Conservation (phyloP, 2,797 vertebrate genomes). For the Pelochelys cantorii region DNA sequence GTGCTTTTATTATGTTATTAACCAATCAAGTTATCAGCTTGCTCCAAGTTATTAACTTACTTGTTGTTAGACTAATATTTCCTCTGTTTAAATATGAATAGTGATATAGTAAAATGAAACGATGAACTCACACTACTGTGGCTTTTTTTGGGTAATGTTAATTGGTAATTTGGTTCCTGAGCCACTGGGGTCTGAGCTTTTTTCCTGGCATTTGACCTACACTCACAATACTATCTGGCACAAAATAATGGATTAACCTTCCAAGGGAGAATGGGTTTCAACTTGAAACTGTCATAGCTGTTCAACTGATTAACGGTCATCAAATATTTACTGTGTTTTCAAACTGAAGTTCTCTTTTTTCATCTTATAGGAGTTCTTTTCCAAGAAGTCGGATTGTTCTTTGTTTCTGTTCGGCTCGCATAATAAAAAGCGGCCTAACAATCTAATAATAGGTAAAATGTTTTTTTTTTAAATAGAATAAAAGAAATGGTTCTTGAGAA, state of each 20-base stretch:
- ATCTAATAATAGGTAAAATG: constrained; percentile 91
- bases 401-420: constrained; percentile 97
- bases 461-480: background rate
- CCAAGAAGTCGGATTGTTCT: constrained; percentile 95
- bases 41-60: background rate
- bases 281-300: background rate
- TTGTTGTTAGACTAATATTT: background rate
- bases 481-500: background rate
- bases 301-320: background rate
- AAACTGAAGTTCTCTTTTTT: constrained; percentile 7
- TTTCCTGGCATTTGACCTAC: no score
- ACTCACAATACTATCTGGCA: background rate
- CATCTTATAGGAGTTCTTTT: constrained; percentile 93
- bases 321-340: background rate
- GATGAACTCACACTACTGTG: background rate
- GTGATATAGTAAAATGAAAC: background rate
- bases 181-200: background rate
- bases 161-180: background rate
- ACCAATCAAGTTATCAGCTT: background rate
- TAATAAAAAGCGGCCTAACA: constrained; percentile 98
- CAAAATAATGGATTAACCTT: background rate
- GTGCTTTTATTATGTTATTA: no score
- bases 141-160: background rate
- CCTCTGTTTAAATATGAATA: background rate
- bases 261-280: background rate